Conservation (phyloP, 2,888 invertebrate genomes). For the Tryphoninae sp. region DNA sequence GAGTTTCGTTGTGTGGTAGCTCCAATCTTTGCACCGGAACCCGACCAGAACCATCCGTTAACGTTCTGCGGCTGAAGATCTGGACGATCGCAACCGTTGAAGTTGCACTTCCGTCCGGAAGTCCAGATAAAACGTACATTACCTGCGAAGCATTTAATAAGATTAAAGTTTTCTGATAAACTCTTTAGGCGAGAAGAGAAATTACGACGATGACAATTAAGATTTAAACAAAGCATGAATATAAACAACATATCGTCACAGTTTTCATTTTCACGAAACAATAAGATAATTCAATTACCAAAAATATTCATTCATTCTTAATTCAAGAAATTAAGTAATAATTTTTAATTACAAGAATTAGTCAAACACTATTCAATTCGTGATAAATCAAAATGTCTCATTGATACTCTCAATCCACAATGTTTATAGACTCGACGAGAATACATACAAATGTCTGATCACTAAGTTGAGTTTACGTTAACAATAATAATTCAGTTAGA, state of each 20-base stretch:
- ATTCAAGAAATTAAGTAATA: no score
- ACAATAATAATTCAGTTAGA: no score
- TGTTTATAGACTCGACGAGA: no score
- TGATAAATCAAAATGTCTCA: no score
- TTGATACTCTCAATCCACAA: no score
- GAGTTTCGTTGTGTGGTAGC: slow-evolving; percentile 93
- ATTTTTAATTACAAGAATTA: no score
- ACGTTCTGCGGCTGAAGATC: slow-evolving; percentile 91
- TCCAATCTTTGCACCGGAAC: slow-evolving; percentile 95
- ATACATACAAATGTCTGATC: no score
- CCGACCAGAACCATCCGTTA: slow-evolving; percentile 98
- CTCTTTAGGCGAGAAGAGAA: background rate
- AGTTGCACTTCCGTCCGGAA: slow-evolving; percentile 95
- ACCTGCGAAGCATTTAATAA: slow-evolving; percentile 72
- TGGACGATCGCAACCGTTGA: slow-evolving; percentile 93
- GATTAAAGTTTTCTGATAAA: slow-evolving; percentile 3
- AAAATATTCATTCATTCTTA: no score
- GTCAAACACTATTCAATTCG: no score
- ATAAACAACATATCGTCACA: no score
- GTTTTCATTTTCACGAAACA: background rate
- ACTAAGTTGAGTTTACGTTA: no score
- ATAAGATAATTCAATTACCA: background rate
- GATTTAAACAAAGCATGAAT: no score
- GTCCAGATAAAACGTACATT: slow-evolving; percentile 91
- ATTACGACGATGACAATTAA: background rate